Evolutionary conservation across 2,888 invertebrate genomes (phyloP), one percentile per base, ranked within the genome.

Genomic region (Lucinisca nassula): DNA sequence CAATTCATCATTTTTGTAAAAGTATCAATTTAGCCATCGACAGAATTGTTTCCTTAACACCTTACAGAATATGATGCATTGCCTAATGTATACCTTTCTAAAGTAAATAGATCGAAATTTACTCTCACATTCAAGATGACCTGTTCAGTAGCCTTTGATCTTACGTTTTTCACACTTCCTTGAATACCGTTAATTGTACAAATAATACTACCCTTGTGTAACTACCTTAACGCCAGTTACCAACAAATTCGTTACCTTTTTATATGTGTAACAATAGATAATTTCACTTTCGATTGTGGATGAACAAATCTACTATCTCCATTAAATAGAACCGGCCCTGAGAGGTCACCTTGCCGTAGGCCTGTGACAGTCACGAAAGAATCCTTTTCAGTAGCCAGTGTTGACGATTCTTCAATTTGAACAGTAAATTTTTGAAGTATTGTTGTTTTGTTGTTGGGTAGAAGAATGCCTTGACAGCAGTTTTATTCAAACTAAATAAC

Each of bases 231-330:
- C 90, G 82, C 90, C 58, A 76, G 78, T 72, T 55, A 77, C 85
- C 88, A 90, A 86, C 80, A 90, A 82, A 86, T 84, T 84, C 81
- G 61, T 45, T 75, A 17, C 72, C 82, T 84, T 83, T 88, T 78
- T 85, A 85, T 79, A 40, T 74, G 38, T 58, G 67, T 81, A 78
- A 88, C 90, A 90, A 88, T 90, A 88, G 84, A 90, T 90, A 90
- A 90, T 88, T 87, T 90, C 67, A 87, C 85, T 67, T 79, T 85
- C 75, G 73, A 81, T 83, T 81, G 83, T 74, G 45, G 72, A 45
- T 75, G 83, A 82, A 87, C 84, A 61, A 81, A 78, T 83, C 84
- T 75, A 73, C 79, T 84, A 87, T 87, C 83, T 77, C 89, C 75
- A 51, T 51, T 49, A 74, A 80, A 83, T 49, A 81, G 81, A 38